Percentiles rank a stretch among this genome's conserved stretches.
Evolutionary conservation across 2,113 vertebrate genomes (phyloP).

Genomic region (Phrynosoma platyrhinos): DNA sequence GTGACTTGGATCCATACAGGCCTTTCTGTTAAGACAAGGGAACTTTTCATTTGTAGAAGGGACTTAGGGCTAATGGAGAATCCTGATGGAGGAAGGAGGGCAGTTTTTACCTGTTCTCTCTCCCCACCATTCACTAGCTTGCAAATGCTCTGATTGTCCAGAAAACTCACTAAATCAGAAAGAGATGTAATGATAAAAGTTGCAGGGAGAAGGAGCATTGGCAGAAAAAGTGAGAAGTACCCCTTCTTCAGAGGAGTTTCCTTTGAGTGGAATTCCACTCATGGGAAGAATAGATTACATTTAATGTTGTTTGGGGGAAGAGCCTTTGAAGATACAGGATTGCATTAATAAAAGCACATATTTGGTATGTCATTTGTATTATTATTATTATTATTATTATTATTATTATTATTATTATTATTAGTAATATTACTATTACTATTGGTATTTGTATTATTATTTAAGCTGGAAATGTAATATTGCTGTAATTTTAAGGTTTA

Average conservation of each 20-base stretch:
- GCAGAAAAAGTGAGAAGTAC: neutral
- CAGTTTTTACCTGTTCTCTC: neutral
- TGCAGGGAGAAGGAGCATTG: neutral
- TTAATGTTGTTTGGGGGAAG: neutral
- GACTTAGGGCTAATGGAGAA: neutral
- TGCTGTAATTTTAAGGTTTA: neutral
- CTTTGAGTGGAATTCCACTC: neutral
- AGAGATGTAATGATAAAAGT: neutral
- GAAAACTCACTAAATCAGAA: neutral
- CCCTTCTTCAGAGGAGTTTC: neutral
- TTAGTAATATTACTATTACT: too few species aligned
- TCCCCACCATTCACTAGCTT: too few species aligned
- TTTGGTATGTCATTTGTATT: neutral
- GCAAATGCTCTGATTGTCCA: too few species aligned
- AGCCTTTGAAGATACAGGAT: neutral
- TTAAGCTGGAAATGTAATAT: neutral
- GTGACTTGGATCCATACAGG: neutral
- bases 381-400: too few species aligned
- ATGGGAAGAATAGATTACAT: neutral
- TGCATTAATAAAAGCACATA: neutral
- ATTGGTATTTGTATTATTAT: neutral
- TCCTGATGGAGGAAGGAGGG: neutral
- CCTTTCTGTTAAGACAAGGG: neutral
- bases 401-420: too few species aligned
- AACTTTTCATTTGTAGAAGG: neutral